Conservation (phyloP, 2,797 vertebrate genomes). For the Eremophila alpestris region DNA sequence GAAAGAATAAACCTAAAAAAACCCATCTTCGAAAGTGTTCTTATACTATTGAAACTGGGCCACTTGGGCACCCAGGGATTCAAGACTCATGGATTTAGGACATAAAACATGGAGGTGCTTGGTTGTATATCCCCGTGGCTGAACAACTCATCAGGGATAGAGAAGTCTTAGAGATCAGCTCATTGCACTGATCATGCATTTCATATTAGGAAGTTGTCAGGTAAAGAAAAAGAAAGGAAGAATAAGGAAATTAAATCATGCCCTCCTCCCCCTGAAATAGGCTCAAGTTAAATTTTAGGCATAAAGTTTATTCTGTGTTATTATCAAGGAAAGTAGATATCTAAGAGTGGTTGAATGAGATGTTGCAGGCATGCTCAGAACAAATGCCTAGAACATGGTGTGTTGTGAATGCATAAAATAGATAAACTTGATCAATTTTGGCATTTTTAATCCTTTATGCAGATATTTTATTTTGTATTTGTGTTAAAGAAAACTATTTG, state of each 20-base stretch:
- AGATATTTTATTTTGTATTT: background rate
- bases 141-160: background rate
- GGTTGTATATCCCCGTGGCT: background rate
- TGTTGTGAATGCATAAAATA: background rate
- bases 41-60: slow-evolving; percentile 32
- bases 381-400: background rate
- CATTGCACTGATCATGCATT: slow-evolving; percentile 6
- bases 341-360: background rate
- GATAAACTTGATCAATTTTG: background rate
- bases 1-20: slow-evolving; percentile 29
- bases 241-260: background rate
- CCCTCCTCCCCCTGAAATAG: background rate
- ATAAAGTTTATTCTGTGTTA: background rate
- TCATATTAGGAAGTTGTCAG: background rate
- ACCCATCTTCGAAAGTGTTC: background rate
- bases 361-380: background rate
- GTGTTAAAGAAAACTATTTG: background rate
- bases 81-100: slow-evolving; percentile 63
- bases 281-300: background rate
- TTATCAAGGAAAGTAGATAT: background rate
- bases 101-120: slow-evolving; percentile 45
- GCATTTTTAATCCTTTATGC: background rate
- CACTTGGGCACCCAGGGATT: slow-evolving; percentile 28
- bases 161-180: background rate
- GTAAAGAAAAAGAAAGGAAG: background rate